These are phyloP conservation scores for Galeopterus variegatus DNA, from an alignment of 2,113 vertebrate species.

Conservation along the genomic window DNA sequence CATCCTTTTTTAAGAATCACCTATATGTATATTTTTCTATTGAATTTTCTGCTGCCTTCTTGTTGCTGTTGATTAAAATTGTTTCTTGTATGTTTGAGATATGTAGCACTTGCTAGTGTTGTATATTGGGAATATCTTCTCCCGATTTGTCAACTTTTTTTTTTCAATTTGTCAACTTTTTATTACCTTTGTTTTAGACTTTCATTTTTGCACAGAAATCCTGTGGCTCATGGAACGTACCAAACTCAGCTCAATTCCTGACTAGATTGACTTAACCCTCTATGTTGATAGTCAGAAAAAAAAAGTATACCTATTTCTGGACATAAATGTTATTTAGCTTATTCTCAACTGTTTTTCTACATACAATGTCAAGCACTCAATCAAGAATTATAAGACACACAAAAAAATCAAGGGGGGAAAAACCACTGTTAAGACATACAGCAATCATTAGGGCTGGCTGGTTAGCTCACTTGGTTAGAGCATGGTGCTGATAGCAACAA, in stretches of 20 bases:
- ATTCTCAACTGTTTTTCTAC: background rate
- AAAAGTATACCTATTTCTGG: background rate
- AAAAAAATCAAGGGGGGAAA: background rate
- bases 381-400: background rate
- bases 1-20: background rate
- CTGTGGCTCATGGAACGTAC: background rate
- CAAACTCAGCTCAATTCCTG: background rate
- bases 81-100: background rate
- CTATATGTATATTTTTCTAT: background rate
- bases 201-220: constrained; percentile 1
- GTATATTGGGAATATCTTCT: background rate
- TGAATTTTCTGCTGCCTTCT: background rate
- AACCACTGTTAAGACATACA: background rate
- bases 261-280: background rate
- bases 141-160: background rate
- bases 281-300: background rate
- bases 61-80: background rate
- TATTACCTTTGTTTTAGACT: background rate
- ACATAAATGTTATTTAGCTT: background rate
- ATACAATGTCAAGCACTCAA: background rate
- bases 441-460: background rate
- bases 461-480: too few species aligned
- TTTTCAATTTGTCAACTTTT: background rate
- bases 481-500: too few species aligned
- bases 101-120: background rate